Conservation (phyloP, 2,888 invertebrate species). For the Plagodis dolabraria region DNA sequence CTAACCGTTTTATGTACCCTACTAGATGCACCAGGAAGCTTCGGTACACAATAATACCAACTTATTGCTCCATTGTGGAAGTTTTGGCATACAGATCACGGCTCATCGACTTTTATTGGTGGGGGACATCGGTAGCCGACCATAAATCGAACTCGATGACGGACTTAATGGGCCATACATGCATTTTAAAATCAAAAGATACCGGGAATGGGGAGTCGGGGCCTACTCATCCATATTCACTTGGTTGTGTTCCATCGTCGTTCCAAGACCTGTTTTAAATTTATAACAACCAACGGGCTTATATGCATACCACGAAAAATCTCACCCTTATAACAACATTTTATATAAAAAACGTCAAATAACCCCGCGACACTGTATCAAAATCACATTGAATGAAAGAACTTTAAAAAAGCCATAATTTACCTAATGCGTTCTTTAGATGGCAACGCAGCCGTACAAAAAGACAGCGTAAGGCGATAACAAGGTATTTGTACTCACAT, state of each 20-base stretch:
- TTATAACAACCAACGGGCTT: background rate
- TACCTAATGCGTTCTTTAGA: conserved; percentile 9
- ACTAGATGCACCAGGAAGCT: conserved; percentile 49
- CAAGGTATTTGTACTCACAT: background rate
- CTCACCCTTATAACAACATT: background rate
- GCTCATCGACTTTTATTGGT: conserved; percentile 79
- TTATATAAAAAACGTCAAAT: too few relatives aligned
- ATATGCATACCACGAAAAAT: conserved; percentile 5
- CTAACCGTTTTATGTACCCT: conserved; percentile 45
- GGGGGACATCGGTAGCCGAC: conserved; percentile 57
- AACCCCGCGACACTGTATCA: conserved; percentile 2
- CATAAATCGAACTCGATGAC: conserved; percentile 76
- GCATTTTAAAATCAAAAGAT: conserved; percentile 67
- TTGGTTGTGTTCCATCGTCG: too few relatives aligned
- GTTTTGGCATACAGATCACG: conserved; percentile 77
- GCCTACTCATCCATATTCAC: conserved; percentile 15
- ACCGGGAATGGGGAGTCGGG: conserved; percentile 18
- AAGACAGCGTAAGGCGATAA: conserved; percentile 19
- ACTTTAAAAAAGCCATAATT: too few relatives aligned
- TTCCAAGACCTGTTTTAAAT: conserved; percentile 9
- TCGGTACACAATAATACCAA: conserved; percentile 57
- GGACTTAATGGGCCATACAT: conserved; percentile 71
- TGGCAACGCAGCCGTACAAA: conserved; percentile 22
- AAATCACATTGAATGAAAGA: conserved; percentile 2
- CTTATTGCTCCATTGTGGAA: conserved; percentile 73